Evolutionary conservation across 2,113 vertebrate species (phyloP).

Genomic region (Myotis lucifugus): DNA sequence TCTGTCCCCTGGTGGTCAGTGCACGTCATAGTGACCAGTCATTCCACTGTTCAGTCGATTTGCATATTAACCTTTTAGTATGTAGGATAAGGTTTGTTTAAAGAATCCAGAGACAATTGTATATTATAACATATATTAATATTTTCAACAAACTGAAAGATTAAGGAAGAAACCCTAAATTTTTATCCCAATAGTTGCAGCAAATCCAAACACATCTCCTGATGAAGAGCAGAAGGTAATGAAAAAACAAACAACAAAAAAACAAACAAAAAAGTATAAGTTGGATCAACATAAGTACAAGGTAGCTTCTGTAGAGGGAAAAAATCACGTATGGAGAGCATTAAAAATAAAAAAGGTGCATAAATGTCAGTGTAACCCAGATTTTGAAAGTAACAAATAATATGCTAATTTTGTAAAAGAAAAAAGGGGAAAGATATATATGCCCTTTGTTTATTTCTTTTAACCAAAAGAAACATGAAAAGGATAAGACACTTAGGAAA

Average conservation of each 20-base stretch:
- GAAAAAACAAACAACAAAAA: neutral
- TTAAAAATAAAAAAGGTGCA: neutral
- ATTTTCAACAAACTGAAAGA: neutral
- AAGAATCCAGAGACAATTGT: neutral
- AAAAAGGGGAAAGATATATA: neutral
- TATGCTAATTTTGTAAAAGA: neutral
- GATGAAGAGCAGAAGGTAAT: neutral
- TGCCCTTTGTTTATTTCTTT: neutral
- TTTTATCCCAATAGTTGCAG: neutral
- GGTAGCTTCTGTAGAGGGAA: neutral
- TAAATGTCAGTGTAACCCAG: neutral
- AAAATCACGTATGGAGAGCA: neutral
- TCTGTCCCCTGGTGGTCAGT: too few species aligned
- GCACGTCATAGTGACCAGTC: too few species aligned
- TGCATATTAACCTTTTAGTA: too few species aligned
- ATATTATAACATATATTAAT: neutral
- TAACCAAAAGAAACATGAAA: neutral
- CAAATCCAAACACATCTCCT: neutral
- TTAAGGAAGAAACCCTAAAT: neutral
- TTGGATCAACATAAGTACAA: neutral
- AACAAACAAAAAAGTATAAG: neutral
- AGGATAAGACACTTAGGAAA: neutral
- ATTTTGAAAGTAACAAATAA: slow-evolving; percentile 6
- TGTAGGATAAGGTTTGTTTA: neutral
- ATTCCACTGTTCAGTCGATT: too few species aligned